phyloP scores from a whole-genome alignment of 1,140 invertebrate species.

The Bombus difficillimus region DNA sequence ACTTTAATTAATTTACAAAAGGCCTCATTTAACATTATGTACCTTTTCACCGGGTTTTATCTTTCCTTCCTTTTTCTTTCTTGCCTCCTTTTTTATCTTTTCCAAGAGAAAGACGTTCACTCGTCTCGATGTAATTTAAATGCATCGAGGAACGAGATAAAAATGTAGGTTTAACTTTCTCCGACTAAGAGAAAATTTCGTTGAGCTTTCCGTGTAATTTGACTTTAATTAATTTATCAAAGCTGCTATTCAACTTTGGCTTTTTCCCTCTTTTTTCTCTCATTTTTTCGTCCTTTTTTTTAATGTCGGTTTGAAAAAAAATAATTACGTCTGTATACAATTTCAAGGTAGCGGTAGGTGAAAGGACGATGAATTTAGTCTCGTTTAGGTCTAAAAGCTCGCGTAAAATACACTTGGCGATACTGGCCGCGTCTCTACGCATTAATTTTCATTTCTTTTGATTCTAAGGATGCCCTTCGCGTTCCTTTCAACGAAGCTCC shows the following conservation, averaged over 20 bases:
- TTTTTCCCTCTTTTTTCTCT: no score
- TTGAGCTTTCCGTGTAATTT: background rate
- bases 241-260: background rate
- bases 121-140: background rate
- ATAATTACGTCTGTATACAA: background rate
- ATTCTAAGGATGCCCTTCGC: no score
- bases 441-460: background rate
- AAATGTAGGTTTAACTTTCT: background rate
- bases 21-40: background rate
- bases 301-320: background rate
- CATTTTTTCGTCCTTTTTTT: background rate
- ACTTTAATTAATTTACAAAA: conserved; percentile 21
- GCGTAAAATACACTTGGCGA: background rate
- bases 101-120: background rate
- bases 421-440: background rate
- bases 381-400: background rate
- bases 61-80: background rate
- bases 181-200: background rate
- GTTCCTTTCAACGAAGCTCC: background rate
- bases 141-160: background rate
- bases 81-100: background rate
- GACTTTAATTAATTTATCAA: conserved; percentile 24
- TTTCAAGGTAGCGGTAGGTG: background rate
- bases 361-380: background rate
- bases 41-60: no score